Percentiles rank a stretch among this genome's conserved stretches.
Conservation (phyloP, 2,113 vertebrate genomes). For the Paracyprichromis sp. region DNA sequence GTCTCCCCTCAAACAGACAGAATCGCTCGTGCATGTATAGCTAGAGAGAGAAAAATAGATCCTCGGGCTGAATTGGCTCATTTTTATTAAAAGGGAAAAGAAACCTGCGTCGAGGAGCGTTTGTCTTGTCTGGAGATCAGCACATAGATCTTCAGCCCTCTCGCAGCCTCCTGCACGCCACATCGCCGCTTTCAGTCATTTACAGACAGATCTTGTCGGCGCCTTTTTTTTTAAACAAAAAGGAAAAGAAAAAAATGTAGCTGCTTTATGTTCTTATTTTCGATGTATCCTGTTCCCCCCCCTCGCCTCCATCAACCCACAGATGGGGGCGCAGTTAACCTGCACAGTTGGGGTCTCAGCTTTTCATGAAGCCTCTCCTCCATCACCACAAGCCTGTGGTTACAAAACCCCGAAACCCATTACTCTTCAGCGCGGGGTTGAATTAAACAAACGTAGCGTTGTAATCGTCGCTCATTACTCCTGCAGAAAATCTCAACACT, state of each 20-base stretch:
- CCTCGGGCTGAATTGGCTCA: not conserved
- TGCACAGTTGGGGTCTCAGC: constrained; percentile 20
- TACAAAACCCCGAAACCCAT: constrained; percentile 1
- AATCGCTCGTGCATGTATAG: not conserved
- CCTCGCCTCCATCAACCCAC: not conserved
- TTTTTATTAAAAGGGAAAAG: not conserved
- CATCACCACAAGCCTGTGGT: constrained; percentile 21
- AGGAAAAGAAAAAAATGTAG: not conserved
- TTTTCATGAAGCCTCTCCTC: constrained; percentile 19
- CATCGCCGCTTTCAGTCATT: not conserved
- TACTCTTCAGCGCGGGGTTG: not conserved
- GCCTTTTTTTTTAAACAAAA: not conserved
- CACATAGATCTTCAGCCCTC: not conserved
- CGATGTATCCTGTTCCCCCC: not conserved
- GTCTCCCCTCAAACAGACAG: not conserved
- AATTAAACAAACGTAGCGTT: not conserved
- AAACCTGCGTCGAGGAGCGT: constrained; percentile 9
- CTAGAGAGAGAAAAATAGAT: not conserved
- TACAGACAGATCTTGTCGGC: not conserved
- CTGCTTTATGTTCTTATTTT: not conserved
- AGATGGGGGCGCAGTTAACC: constrained; percentile 56
- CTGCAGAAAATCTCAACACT: not conserved
- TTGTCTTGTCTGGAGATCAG: not conserved
- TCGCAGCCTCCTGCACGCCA: not conserved
- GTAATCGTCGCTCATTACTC: not conserved